Conservation (phyloP, 2,888 invertebrate genomes). For the Pammene aurita region DNA sequence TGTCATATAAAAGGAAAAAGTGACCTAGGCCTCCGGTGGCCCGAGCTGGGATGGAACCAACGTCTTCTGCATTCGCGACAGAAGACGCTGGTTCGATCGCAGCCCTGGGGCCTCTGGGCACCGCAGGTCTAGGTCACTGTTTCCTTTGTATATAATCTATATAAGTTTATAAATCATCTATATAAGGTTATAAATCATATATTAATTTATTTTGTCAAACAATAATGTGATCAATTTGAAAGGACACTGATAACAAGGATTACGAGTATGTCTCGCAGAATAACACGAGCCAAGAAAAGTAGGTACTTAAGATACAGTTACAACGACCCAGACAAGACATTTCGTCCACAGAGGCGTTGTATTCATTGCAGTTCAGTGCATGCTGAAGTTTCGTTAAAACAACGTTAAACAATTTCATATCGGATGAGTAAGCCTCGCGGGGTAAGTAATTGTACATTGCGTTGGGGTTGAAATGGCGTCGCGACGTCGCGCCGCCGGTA, state of each 20-base stretch:
- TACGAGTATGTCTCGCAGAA: background rate
- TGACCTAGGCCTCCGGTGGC: too few species aligned
- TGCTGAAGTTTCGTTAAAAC: constrained; percentile 50
- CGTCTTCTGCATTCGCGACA: too few species aligned
- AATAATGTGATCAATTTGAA: background rate
- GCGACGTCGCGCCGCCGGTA: constrained; percentile 49
- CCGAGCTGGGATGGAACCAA: too few species aligned
- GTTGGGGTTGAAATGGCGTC: constrained; percentile 59
- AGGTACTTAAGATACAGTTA: background rate
- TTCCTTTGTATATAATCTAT: too few species aligned
- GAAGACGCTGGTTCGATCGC: too few species aligned
- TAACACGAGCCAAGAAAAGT: background rate
- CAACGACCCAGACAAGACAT: background rate
- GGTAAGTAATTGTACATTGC: constrained; percentile 76
- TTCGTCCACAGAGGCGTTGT: background rate
- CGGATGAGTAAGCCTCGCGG: constrained; percentile 59
- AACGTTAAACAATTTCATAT: constrained; percentile 59
- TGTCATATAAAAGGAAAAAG: too few species aligned
- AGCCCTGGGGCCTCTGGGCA: too few species aligned
- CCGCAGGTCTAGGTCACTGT: too few species aligned
- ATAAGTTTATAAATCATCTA: too few species aligned
- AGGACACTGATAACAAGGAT: background rate
- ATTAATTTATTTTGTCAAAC: background rate
- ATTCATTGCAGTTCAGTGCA: background rate
- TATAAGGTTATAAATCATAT: too few species aligned